These are phyloP conservation scores for human DNA, from an alignment of 2,113 vertebrate species.

Conservation along the genomic window DNA sequence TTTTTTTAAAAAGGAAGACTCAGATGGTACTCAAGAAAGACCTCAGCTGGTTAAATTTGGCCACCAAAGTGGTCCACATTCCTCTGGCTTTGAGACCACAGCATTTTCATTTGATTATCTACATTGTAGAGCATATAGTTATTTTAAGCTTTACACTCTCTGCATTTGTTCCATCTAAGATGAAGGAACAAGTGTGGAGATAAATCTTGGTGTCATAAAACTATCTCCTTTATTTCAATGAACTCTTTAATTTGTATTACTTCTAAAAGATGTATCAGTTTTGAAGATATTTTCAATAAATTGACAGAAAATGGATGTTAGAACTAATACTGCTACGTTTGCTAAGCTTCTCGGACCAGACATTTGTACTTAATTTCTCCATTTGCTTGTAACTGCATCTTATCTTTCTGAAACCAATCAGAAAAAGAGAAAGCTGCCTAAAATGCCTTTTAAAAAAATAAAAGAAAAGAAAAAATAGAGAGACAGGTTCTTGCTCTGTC, in stretches of 20 bases:
- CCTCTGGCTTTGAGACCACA: neutral
- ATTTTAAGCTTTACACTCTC: neutral
- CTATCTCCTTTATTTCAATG: slow-evolving; percentile 2
- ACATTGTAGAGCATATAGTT: neutral
- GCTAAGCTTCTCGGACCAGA: neutral
- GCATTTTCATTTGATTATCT: neutral
- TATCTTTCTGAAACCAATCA: neutral
- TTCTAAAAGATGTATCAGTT: neutral
- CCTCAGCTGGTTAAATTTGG: neutral
- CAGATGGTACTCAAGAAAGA: slow-evolving; percentile 17
- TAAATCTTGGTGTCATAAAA: slow-evolving; percentile 16
- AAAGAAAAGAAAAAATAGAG: no score
- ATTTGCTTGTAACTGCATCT: neutral
- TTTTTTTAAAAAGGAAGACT: neutral
- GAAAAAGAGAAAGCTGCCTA: neutral
- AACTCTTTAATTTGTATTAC: neutral
- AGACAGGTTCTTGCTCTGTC: no score
- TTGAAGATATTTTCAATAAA: slow-evolving; percentile 5
- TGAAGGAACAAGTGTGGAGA: slow-evolving; percentile 12
- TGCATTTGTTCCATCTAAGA: neutral
- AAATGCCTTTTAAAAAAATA: neutral
- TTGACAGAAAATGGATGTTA: neutral
- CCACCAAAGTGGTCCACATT: neutral
- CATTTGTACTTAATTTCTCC: slow-evolving; percentile 16
- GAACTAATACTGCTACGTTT: neutral